Percentiles rank a stretch among this genome's conserved stretches.
These are phyloP conservation scores for Mirza zaza DNA, from an alignment of 2,113 vertebrate species.

Conservation along the genomic window DNA sequence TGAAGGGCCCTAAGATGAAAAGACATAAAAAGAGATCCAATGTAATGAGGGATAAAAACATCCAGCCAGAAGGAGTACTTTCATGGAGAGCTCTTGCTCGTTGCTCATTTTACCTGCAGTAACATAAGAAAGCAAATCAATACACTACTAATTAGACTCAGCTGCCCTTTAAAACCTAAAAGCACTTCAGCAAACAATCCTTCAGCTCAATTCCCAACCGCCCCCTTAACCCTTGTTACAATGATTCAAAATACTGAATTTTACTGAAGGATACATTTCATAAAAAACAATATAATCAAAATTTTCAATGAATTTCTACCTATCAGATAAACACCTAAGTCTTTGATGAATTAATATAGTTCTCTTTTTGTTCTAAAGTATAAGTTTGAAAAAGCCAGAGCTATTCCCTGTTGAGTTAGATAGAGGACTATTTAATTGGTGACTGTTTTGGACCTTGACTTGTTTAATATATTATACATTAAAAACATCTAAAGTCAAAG, in stretches of 20 bases:
- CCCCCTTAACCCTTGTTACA: neutral
- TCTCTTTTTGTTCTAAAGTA: neutral
- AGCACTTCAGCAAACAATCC: neutral
- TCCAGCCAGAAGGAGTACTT: neutral
- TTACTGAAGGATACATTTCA: neutral
- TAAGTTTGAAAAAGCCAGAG: constrained; percentile 29
- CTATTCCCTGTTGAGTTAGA: constrained; percentile 41
- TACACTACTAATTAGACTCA: neutral
- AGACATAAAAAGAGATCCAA: neutral
- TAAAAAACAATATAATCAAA: neutral
- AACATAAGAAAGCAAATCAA: constrained; percentile 30
- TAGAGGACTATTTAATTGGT: constrained; percentile 55
- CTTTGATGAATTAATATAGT: constrained; percentile 46
- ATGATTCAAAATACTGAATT: neutral
- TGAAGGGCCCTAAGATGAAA: neutral
- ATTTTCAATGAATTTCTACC: neutral
- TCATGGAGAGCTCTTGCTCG: neutral
- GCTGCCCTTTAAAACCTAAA: neutral
- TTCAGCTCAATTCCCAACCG: neutral
- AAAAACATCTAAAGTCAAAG: constrained; percentile 57
- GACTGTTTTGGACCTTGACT: constrained; percentile 34
- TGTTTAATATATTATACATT: constrained; percentile 64
- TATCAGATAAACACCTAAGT: constrained; percentile 44
- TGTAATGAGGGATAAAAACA: neutral
- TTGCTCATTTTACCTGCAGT: neutral